phyloP scores from a whole-genome alignment of 2,888 invertebrate species.

The Mythimna lalbum region DNA sequence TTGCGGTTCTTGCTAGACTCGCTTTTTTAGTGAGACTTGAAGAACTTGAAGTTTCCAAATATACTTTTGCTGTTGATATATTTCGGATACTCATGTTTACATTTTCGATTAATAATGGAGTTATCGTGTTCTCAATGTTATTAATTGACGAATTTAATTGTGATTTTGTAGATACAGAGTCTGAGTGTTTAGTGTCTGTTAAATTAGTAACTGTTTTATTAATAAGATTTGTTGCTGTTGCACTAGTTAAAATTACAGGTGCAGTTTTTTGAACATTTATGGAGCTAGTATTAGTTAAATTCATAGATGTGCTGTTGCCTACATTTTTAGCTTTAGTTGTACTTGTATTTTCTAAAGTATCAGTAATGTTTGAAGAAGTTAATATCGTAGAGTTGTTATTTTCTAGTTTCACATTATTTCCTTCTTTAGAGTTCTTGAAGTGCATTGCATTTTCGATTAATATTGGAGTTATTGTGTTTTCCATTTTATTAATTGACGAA shows the following conservation, averaged over 20 bases:
- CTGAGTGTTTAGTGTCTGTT: neutral
- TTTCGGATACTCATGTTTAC: neutral
- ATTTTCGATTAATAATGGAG: conserved; percentile 1
- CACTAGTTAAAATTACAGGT: neutral
- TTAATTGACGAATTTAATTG: neutral
- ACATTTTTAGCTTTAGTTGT: neutral
- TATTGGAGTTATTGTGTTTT: neutral
- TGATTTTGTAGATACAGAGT: neutral
- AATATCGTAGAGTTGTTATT: neutral
- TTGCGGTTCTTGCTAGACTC: neutral
- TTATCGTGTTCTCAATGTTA: neutral
- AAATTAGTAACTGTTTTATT: neutral
- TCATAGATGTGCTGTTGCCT: neutral
- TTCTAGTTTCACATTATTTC: neutral
- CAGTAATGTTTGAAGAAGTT: neutral
- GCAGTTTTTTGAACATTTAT: neutral
- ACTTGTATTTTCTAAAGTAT: neutral
- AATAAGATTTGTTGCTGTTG: neutral
- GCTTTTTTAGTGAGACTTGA: neutral
- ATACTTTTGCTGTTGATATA: neutral
- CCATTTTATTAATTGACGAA: neutral
- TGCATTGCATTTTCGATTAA: neutral
- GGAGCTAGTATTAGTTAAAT: neutral
- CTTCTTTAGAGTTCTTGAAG: neutral
- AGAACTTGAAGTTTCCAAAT: neutral